Evolutionary conservation across 2,888 invertebrate genomes (phyloP).

Genomic region (Drosophila macrospina): DNA sequence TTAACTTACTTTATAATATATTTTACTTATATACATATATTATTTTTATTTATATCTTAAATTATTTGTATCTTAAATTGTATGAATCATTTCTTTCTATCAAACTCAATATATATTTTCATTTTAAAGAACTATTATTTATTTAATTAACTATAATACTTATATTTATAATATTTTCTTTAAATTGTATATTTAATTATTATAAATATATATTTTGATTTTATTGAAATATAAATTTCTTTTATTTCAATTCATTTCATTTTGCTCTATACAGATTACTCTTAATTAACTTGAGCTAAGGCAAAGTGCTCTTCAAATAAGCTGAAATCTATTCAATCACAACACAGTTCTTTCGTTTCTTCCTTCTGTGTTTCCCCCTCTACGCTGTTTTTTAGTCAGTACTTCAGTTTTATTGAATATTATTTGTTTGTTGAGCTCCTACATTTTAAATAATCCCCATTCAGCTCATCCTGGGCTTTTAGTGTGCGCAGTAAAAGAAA

Average conservation of each 20-base stretch:
- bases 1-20: no score
- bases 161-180: no score
- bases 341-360: background rate
- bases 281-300: slow-evolving; percentile 1
- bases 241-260: background rate
- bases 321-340: slow-evolving; percentile 18
- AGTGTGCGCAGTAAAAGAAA: slow-evolving; percentile 45
- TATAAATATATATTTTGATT: background rate
- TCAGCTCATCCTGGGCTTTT: slow-evolving; percentile 33
- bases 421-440: slow-evolving; percentile 55
- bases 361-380: background rate
- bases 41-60: no score
- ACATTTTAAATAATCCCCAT: slow-evolving; percentile 47
- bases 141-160: no score
- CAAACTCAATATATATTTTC: no score
- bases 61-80: no score
- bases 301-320: slow-evolving; percentile 20
- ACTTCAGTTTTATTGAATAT: slow-evolving; percentile 56
- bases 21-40: no score
- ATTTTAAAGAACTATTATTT: no score
- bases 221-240: background rate
- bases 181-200: no score
- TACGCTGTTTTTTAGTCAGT: slow-evolving; percentile 14
- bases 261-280: background rate
- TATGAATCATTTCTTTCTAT: no score